Base-by-base conservation (phyloP, 2,113 vertebrate genomes). In the Brevimyrus niger region DNA sequence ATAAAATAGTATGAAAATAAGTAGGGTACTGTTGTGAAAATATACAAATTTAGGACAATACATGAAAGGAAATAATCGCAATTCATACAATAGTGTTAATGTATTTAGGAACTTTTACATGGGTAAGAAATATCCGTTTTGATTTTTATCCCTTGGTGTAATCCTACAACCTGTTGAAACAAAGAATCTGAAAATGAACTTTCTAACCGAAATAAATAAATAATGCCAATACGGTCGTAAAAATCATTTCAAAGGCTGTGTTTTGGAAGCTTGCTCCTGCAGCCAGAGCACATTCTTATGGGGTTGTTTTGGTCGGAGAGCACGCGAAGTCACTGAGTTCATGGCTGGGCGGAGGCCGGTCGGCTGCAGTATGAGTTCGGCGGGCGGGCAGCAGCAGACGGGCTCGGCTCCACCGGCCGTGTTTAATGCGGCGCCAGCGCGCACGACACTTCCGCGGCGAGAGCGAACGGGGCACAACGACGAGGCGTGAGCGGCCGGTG, bases 301-400 rank as follows among this genome's bases (percentile, higher is more conserved):
- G 91, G 92, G 55, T 93, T 93, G 93, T 94, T 92, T 90, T 89
- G 90, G 92, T 92, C 90, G 6, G 65, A 90, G 92, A 90, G 93
- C 90, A 92, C 92, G 89, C 91, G 86, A 91, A 93, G 95, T 95
- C 94, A 95, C 0, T 19, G 94, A 91, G 95, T 96, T 95, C 95
- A 94, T 61, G 7, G 69, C 94, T 94, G 95, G 96, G 95, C 94
- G 95, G 73, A 86, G 95, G 93, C 93, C 92, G 89, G 8, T 89
- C 73, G 90, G 85, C 93, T 88, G 88, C 82, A 23, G 86, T 73
- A 42, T 35, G 19, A 19, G 87, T 80, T 87, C 65, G 50, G 53
- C 31, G 11, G n/a, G 87, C 73, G 47, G 11, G 38, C 21, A 21
- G 19, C 47, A 73, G 46, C 21, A 3, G 7, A n/a, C n/a, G 53